Base-by-base conservation (phyloP, 2,797 vertebrate species). In the Etheostoma perlongum region DNA sequence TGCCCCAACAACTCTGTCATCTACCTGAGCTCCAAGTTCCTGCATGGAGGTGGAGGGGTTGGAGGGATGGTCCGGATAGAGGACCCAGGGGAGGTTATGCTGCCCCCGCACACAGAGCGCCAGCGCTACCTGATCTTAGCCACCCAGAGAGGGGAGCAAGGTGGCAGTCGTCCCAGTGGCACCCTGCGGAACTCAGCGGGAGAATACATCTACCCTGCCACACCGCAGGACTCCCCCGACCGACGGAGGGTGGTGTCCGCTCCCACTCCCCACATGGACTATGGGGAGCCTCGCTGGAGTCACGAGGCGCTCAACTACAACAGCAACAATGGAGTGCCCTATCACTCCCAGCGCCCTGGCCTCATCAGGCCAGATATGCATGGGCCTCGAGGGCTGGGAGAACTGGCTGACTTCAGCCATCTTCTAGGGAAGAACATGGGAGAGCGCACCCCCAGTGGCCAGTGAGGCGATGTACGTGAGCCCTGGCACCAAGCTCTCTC, bases 241-340 rank as follows among this genome's bases (percentile, higher is more conserved):
- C 95, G 97, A 55, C 95, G 97, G 85, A 94, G 96, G 83, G 97
- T 97, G 79, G 96, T 98, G 6, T 98, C 98, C 0, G 97, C 97
- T 4, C 97, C 97, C 19, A 94, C 95, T 0, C 96, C 96, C 66
- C 96, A 97, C 61, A 90, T 91, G 81, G 96, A 97, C 89, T 96
- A 96, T 40, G 94, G 94, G 81, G 88, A 95, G 67, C 88, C 93
- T 40, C 96, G 95, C 48, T 97, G 97, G 96, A 96, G 94, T 89
- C 95, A 96, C 0, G 96, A 97, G 69, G 95, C 95, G 0, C 95
- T 96, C 92, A 96, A 95, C 94, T 97, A 95, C 73, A 96, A 95
- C 60, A 95, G 95, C 91, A 96, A 95, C 86, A 96, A 95, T 0
- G 93, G 93, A 2, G 91, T 92, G 13, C 88, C 95, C 18, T 82